Conservation (phyloP, 2,113 vertebrate species). For the Nematolebias whitei region DNA sequence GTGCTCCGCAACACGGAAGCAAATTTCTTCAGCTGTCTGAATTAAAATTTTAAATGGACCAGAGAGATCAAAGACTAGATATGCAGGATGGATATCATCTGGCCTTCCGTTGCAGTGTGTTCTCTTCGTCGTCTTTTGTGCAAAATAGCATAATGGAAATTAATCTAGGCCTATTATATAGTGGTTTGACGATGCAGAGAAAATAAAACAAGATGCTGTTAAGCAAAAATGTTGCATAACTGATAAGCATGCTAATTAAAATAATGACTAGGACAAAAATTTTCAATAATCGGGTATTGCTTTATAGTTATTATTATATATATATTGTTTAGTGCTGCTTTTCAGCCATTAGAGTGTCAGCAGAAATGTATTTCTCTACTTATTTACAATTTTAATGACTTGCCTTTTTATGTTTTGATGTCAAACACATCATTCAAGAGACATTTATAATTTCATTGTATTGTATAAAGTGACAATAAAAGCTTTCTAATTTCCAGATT, state of each 20-base stretch:
- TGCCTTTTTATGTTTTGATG: too few species aligned
- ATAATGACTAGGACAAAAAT: not conserved
- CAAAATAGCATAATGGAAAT: conserved; percentile 49
- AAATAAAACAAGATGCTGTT: conserved; percentile 13
- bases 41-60: conserved; percentile 54
- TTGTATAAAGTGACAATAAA: too few species aligned
- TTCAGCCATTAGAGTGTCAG: too few species aligned
- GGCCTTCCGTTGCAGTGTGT: conserved; percentile 41
- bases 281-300: too few species aligned
- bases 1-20: conserved; percentile 16
- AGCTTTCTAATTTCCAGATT: too few species aligned
- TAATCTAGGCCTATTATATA: conserved; percentile 44
- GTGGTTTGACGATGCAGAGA: conserved; percentile 18
- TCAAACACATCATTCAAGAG: too few species aligned
- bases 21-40: conserved; percentile 42
- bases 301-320: too few species aligned
- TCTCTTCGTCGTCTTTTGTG: conserved; percentile 39
- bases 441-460: too few species aligned
- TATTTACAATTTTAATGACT: too few species aligned
- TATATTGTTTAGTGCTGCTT: too few species aligned
- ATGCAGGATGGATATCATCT: conserved; percentile 60
- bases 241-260: conserved; percentile 6
- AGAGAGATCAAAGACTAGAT: conserved; percentile 56
- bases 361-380: too few species aligned
- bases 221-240: conserved; percentile 17